Evolutionary conservation across 2,797 vertebrate genomes (phyloP), one percentile per base, ranked within the genome.

Genomic region (Chrosomus eos): DNA sequence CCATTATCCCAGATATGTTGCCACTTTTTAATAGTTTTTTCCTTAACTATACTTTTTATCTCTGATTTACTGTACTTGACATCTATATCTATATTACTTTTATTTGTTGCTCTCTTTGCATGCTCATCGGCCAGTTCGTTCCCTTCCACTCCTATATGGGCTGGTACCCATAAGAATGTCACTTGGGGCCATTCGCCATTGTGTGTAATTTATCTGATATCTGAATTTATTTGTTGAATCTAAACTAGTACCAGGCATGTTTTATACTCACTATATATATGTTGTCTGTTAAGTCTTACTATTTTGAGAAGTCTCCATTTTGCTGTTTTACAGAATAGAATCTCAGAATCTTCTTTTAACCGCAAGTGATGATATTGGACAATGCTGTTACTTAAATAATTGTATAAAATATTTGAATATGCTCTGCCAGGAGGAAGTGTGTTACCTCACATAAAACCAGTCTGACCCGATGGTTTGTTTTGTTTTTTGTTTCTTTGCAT

Each of bases 401-500:
- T 13, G 18, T 45, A 62, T 55, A 1, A 38, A 76, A 23, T 38
- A n/a, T 55, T 51, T 33, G 16, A 55, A 36, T 55, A 38, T 51
- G 36, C 21, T 75, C 26, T 73, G 19, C 5, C 66, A 28, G 64
- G 33, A 55, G 14, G 23, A 72, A 6, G 7, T 33, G 4, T 8
- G 7, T 31, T 36, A 23, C 18, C 45, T 53, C 21, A n/a, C 7
- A n/a, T 66, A n/a, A 9, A 51, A 68, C 21, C 9, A 53, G 45
- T 1, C 14, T n/a, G 45, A 23, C 13, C 5, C 21, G 5, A 48
- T 40, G 18, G 64, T 60, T 43, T 33, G 28, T 5, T 5, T 55
- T 33, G 9, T 23, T 19, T 77, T 64, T 77, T 67, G 19, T 45
- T 90, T 71, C 18, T 45, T 90, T 89, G 36, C 90, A n/a, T n/a